phyloP scores from a whole-genome alignment of 2,797 vertebrate species.

The Sarcophilus harrisii region DNA sequence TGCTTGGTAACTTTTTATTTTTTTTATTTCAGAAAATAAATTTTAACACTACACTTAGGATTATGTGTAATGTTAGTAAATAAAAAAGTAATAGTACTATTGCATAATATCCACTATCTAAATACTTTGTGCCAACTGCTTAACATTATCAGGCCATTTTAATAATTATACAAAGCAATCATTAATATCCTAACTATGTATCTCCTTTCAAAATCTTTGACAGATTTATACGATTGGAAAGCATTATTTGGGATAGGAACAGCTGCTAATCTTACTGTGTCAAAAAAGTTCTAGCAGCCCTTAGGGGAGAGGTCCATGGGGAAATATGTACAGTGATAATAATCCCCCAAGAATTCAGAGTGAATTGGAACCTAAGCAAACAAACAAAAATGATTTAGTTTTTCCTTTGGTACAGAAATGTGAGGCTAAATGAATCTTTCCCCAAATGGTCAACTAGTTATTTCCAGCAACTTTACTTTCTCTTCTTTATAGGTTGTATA shows the following conservation, averaged over 20 bases:
- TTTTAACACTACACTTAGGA: not conserved
- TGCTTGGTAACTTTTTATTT: not conserved
- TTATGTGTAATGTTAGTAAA: not conserved
- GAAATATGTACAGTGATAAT: constrained; percentile 3
- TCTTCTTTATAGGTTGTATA: not conserved
- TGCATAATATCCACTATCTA: not conserved
- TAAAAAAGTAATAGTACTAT: not conserved
- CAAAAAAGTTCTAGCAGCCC: not conserved
- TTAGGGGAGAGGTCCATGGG: not conserved
- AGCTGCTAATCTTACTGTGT: not conserved
- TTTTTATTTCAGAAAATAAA: not conserved
- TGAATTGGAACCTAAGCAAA: not conserved
- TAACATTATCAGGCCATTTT: constrained; percentile 65
- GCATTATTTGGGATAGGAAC: constrained; percentile 36
- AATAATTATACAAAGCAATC: constrained; percentile 62
- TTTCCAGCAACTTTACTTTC: constrained; percentile 23
- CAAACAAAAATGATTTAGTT: not conserved
- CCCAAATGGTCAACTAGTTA: not conserved
- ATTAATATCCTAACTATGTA: constrained; percentile 53
- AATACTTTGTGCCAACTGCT: constrained; percentile 56
- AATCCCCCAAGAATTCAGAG: constrained; percentile 1
- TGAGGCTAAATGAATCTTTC: constrained; percentile 37
- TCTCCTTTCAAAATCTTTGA: constrained; percentile 31
- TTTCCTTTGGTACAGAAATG: not conserved
- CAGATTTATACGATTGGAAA: constrained; percentile 37